Conservation (phyloP, 2,797 vertebrate species). For the Danio kyathit region DNA sequence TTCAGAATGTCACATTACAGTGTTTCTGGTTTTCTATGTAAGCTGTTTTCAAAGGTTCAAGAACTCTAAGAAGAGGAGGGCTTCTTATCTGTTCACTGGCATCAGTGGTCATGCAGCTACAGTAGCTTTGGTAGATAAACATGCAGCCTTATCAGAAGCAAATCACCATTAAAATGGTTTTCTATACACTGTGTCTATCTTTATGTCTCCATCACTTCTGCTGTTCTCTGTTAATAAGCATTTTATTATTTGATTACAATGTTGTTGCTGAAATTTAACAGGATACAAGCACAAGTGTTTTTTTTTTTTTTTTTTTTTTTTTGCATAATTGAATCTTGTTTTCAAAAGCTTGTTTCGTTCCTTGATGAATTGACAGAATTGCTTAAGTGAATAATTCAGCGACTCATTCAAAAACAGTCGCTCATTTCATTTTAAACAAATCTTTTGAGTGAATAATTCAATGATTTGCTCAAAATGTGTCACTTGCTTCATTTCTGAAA, state of each 20-base stretch:
- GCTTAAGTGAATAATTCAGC: too few relatives aligned
- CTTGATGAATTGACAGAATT: background rate
- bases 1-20: conserved; percentile 1
- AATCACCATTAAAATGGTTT: conserved; percentile 70
- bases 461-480: background rate
- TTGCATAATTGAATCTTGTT: too few relatives aligned
- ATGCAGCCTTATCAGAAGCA: conserved; percentile 79
- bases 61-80: conserved; percentile 69
- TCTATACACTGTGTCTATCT: conserved; percentile 76
- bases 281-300: too few relatives aligned
- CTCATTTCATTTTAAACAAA: background rate
- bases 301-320: too few relatives aligned
- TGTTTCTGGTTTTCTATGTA: conserved; percentile 21
- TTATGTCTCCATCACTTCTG: conserved; percentile 61
- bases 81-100: conserved; percentile 62
- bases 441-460: background rate
- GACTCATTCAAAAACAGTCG: background rate
- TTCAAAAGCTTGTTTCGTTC: background rate
- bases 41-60: conserved; percentile 41
- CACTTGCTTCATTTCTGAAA: too few relatives aligned
- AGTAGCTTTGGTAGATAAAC: conserved; percentile 75
- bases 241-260: conserved; percentile 21
- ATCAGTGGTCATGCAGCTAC: conserved; percentile 63
- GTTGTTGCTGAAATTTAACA: background rate
- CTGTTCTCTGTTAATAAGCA: conserved; percentile 38